These are phyloP conservation scores for Donacobius atricapilla DNA, from an alignment of 2,113 vertebrate species.

Conservation along the genomic window DNA sequence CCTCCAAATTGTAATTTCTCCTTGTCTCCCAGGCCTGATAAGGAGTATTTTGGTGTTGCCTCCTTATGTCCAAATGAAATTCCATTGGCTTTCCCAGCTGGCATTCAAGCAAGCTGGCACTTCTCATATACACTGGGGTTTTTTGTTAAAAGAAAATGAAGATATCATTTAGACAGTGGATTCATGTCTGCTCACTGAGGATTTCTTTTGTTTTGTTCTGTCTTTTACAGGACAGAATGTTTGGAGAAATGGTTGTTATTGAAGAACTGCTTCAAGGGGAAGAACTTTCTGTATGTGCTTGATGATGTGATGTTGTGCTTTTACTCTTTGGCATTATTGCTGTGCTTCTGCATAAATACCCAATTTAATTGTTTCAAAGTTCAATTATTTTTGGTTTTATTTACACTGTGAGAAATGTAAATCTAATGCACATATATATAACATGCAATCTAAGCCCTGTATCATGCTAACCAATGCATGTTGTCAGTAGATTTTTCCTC, in stretches of 20 bases:
- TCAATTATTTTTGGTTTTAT: no score
- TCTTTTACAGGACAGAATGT: conserved; percentile 75
- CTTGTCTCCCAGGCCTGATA: not conserved
- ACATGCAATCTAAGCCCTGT: not conserved
- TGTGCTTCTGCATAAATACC: not conserved
- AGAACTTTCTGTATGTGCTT: conserved; percentile 84
- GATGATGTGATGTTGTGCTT: not conserved
- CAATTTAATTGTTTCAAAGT: not conserved
- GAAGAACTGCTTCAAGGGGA: conserved; percentile 89
- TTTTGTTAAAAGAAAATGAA: not conserved
- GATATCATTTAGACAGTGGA: not conserved
- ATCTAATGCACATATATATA: not conserved
- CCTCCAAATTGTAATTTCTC: not conserved
- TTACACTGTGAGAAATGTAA: not conserved
- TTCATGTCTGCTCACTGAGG: not conserved
- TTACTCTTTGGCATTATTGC: not conserved
- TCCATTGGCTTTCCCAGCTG: not conserved
- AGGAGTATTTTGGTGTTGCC: not conserved
- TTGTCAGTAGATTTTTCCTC: not conserved
- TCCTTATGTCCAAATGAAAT: not conserved
- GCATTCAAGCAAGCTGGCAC: not conserved
- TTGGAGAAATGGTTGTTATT: conserved; percentile 84
- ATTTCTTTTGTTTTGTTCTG: not conserved
- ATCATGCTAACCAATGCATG: not conserved
- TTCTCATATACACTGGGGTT: not conserved